Evolutionary conservation across 1,140 invertebrate species (phyloP).

Genomic region (Drosophila watanabei): DNA sequence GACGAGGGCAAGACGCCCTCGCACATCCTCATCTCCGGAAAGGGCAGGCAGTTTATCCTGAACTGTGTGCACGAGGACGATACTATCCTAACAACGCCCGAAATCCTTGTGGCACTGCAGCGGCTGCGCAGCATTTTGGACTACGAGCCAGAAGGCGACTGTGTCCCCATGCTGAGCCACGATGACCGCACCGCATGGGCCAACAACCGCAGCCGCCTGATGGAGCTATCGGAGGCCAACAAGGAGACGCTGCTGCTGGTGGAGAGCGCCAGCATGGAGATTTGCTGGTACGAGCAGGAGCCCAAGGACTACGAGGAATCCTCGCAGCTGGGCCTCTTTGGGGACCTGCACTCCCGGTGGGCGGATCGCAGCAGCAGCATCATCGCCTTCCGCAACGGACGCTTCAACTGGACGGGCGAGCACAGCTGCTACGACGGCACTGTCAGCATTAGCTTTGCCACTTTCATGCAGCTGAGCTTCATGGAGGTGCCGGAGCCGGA

Average conservation of each 20-base stretch:
- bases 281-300: conserved; percentile 88
- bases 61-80: conserved; percentile 81
- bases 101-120: conserved; percentile 87
- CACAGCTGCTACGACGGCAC: conserved; percentile 88
- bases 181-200: conserved; percentile 89
- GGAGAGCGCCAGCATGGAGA: conserved; percentile 88
- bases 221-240: conserved; percentile 88
- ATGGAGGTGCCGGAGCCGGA: conserved; percentile 75
- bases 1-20: conserved; percentile 68
- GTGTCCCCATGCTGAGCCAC: conserved; percentile 89
- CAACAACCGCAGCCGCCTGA: conserved; percentile 86
- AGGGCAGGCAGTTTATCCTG: conserved; percentile 86
- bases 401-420: conserved; percentile 83
- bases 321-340: conserved; percentile 77
- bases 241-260: conserved; percentile 88
- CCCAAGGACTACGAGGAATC: conserved; percentile 84
- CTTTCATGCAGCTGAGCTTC: conserved; percentile 81
- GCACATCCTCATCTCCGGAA: conserved; percentile 86
- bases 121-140: conserved; percentile 86
- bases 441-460: conserved; percentile 85
- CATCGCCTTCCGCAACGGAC: conserved; percentile 87
- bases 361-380: conserved; percentile 87
- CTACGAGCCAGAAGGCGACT: conserved; percentile 85
- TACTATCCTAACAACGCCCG: conserved; percentile 71
- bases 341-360: conserved; percentile 87